Evolutionary conservation across 2,888 invertebrate genomes (phyloP).

Genomic region (Leistus spinibarbis): DNA sequence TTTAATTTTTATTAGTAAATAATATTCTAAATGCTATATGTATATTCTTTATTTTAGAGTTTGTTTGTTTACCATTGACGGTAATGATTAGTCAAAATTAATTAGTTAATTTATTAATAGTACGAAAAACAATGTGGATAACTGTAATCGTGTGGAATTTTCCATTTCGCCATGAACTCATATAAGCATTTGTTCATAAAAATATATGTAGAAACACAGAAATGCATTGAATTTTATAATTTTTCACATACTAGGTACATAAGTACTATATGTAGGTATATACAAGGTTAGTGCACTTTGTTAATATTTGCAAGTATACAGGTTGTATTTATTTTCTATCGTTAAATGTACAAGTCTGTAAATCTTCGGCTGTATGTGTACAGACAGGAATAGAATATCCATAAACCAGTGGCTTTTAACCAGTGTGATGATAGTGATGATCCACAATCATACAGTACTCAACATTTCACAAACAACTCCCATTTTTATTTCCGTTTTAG

Average conservation of each 20-base stretch:
- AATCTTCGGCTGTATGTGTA: slow-evolving; percentile 18
- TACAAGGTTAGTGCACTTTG: slow-evolving; percentile 32
- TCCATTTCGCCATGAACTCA: background rate
- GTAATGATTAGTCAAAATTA: background rate
- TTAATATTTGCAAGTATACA: slow-evolving; percentile 31
- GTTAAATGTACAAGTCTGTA: slow-evolving; percentile 35
- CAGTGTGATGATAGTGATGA: background rate
- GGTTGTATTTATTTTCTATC: slow-evolving; percentile 35
- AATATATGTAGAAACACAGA: background rate
- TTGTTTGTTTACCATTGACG: background rate
- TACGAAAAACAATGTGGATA: background rate
- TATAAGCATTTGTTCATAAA: background rate
- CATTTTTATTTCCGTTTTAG: background rate
- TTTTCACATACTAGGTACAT: background rate
- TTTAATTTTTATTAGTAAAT: background rate
- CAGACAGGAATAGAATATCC: slow-evolving; percentile 7
- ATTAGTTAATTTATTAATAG: background rate
- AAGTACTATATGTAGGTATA: no score
- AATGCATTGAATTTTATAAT: background rate
- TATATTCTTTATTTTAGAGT: background rate
- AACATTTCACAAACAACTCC: background rate
- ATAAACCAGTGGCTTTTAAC: background rate
- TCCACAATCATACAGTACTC: background rate
- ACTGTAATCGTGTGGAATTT: background rate
- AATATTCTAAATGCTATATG: background rate